Evolutionary conservation across 2,888 invertebrate genomes (phyloP).

Genomic region (Drosophila pseudotalamancana): DNA sequence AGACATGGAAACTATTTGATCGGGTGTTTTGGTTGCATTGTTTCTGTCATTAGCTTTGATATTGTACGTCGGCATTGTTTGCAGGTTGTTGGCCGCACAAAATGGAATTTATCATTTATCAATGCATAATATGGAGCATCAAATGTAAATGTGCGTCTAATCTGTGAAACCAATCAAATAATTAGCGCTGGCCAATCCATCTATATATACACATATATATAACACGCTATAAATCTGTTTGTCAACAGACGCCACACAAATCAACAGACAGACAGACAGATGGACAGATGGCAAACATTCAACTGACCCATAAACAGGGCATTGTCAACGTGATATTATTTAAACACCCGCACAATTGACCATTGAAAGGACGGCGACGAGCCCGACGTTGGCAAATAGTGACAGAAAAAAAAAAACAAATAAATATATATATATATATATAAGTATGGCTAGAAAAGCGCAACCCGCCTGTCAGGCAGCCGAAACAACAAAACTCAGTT

Average conservation of each 20-base stretch:
- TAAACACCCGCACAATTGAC: conserved; percentile 69
- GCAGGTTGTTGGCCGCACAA: not conserved
- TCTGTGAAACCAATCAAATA: conserved; percentile 37
- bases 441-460: not conserved
- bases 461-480: conserved; percentile 6
- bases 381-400: conserved; percentile 29
- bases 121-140: not conserved
- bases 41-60: not conserved
- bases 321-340: conserved; percentile 48
- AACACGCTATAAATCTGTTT: conserved; percentile 43
- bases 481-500: conserved; percentile 1
- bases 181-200: conserved; percentile 20
- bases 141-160: conserved; percentile 23
- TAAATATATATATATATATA: not conserved
- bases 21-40: not conserved
- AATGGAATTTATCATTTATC: conserved; percentile 3
- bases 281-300: conserved; percentile 14
- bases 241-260: conserved; percentile 27
- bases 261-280: not conserved
- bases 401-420: conserved; percentile 13
- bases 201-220: conserved; percentile 4
- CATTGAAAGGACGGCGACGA: conserved; percentile 23
- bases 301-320: conserved; percentile 36
- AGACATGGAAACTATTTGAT: not conserved
- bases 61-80: not conserved